phyloP scores from a whole-genome alignment of 2,888 invertebrate genomes.

The Tachystola acroxantha region DNA sequence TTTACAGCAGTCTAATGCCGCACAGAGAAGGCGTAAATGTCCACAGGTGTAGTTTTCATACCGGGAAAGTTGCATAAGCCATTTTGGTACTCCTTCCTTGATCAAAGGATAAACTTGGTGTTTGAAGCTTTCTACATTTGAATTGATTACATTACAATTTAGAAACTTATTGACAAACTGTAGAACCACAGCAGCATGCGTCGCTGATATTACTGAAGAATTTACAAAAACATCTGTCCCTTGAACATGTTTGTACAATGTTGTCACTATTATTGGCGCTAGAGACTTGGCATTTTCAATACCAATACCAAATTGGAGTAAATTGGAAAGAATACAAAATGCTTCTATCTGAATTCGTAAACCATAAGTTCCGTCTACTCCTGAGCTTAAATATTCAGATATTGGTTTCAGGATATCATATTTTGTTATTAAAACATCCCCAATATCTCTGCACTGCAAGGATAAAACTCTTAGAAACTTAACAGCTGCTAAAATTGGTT shows the following conservation, averaged over 20 bases:
- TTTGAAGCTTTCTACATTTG: conserved; percentile 41
- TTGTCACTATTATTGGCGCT: conserved; percentile 75
- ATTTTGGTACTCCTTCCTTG: conserved; percentile 65
- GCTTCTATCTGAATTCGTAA: conserved; percentile 81
- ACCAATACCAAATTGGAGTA: conserved; percentile 73
- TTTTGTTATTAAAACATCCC: conserved; percentile 70
- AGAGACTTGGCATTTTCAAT: conserved; percentile 61
- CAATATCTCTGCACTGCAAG: conserved; percentile 77
- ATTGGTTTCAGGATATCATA: conserved; percentile 75
- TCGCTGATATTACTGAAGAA: conserved; percentile 71
- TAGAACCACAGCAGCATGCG: conserved; percentile 78
- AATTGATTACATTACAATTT: conserved; percentile 25
- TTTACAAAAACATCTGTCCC: conserved; percentile 68
- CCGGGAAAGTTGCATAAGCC: conserved; percentile 60
- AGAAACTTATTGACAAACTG: conserved; percentile 58
- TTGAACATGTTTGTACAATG: conserved; percentile 78
- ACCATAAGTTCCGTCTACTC: conserved; percentile 68
- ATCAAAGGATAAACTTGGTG: conserved; percentile 55
- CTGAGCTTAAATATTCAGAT: conserved; percentile 74
- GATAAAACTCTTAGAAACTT: conserved; percentile 86
- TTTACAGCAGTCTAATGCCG: conserved; percentile 56
- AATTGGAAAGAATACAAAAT: conserved; percentile 75
- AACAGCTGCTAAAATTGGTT: conserved; percentile 83
- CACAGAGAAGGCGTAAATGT: conserved; percentile 54
- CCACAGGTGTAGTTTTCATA: conserved; percentile 61